Conservation (phyloP, 2,888 invertebrate species). For the Agonopterix heracliana region DNA sequence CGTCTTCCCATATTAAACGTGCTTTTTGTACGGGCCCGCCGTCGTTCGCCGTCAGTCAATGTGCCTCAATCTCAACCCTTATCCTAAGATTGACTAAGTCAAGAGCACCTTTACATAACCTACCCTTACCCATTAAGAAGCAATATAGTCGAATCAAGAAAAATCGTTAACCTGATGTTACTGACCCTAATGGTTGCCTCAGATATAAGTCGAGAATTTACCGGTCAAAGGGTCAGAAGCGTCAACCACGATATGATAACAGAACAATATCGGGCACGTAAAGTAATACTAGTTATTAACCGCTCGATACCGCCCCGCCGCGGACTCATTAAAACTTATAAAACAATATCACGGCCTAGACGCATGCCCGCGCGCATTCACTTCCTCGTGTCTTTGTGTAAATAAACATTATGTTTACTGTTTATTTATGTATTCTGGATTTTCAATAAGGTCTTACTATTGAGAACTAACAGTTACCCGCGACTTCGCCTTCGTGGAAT, state of each 20-base stretch:
- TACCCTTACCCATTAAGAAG: too few species aligned
- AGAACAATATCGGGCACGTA: constrained; percentile 38
- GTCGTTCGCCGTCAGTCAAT: too few species aligned
- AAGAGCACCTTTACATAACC: too few species aligned
- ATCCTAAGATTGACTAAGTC: too few species aligned
- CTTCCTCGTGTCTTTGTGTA: constrained; percentile 5
- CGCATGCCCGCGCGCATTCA: background rate
- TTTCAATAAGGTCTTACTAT: too few species aligned
- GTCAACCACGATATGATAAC: constrained; percentile 43
- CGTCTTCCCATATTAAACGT: too few species aligned
- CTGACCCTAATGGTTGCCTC: constrained; percentile 57
- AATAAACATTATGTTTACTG: too few species aligned
- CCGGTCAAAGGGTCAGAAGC: constrained; percentile 59
- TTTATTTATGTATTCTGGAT: too few species aligned
- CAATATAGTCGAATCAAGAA: constrained; percentile 11
- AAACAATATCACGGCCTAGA: constrained; percentile 7
- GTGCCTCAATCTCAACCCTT: too few species aligned
- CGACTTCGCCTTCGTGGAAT: too few species aligned
- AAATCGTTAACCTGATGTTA: constrained; percentile 44
- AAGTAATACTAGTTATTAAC: constrained; percentile 35
- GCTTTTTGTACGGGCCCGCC: too few species aligned
- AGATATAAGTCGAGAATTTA: constrained; percentile 59
- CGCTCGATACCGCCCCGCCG: constrained; percentile 15
- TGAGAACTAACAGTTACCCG: too few species aligned
- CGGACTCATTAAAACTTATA: background rate